These are phyloP conservation scores for Hyla sarda DNA, from an alignment of 2,113 vertebrate species.

Conservation along the genomic window DNA sequence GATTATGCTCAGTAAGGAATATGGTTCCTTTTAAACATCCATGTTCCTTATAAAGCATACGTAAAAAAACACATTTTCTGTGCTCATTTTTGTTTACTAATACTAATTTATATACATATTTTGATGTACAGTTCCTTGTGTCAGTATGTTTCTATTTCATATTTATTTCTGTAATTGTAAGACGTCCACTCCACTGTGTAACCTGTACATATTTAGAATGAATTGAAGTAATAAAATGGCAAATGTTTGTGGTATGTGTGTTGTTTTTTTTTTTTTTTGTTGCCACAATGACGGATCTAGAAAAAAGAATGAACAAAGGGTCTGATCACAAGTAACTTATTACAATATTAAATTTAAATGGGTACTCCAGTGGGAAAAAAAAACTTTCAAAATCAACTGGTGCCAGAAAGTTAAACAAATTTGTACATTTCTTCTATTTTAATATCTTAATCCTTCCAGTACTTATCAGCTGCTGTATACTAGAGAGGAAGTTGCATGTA, in stretches of 20 bases:
- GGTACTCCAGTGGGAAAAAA: too few relatives aligned
- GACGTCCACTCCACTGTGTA: neutral
- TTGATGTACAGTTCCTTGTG: too few relatives aligned
- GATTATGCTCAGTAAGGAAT: neutral
- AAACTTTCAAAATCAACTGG: too few relatives aligned
- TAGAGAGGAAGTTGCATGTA: too few relatives aligned
- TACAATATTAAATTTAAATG: too few relatives aligned
- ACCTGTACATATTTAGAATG: neutral
- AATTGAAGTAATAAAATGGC: constrained; percentile 8
- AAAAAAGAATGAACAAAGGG: too few relatives aligned
- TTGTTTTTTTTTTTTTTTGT: neutral
- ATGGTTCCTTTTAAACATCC: neutral
- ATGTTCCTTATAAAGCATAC: neutral
- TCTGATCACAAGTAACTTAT: too few relatives aligned
- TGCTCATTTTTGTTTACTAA: neutral
- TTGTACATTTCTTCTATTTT: too few relatives aligned
- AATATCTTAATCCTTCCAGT: too few relatives aligned
- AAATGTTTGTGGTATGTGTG: constrained; percentile 5
- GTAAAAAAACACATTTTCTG: neutral
- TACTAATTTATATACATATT: neutral
- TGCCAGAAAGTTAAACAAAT: too few relatives aligned
- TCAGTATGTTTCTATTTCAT: constrained; percentile 28
- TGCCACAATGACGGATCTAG: neutral
- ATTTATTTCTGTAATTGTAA: constrained; percentile 21
- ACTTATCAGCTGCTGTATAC: too few relatives aligned